Evolutionary conservation across 2,888 invertebrate genomes (phyloP), one percentile per base, ranked within the genome.

Genomic region (Coecobrya sp.): DNA sequence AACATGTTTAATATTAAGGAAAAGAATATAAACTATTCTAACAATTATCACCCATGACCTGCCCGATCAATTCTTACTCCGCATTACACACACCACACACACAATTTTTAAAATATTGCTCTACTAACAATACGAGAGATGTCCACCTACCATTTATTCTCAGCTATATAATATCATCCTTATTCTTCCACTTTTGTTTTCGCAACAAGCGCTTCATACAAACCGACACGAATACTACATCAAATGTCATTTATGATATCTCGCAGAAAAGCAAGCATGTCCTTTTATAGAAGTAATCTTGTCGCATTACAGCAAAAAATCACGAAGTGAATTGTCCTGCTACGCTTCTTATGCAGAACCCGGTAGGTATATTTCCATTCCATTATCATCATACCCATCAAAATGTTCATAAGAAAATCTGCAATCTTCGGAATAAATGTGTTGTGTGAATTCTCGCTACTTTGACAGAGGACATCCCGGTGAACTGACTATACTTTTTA

Each of bases 171-270:
- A 59, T 7, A 65, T 25, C 62, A 27, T 22, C 45, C n/a, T 36
- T 36, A 45, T 36, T 19, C 19, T 73, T 73, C 45, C 19, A 36
- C 36, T 73, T 59, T 3, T 82, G 22, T n/a, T 49, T 25, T 52
- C 30, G 30, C 59, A 19, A 59, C n/a, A 62, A 82, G 42, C 19
- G 36, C 16, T 16, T 4, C 19, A 55, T 55, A 55, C 1, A 68
- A 49, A 22, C 27, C 27, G 19, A 87, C 59, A 87, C 22, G 55
- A 62, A 70, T 65, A 70, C 52, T 70, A 70, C 68, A 84, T 81
- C 89, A 90, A 81, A 73, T 91, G 91, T 91, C 91, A 87, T 62
- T 87, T 65, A 81, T 45, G 84, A 91, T 59, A 73, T 36, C 45
- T 84, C 73, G 73, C n/a, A 86, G 45, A 81, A 73, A 84, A 87